Conservation (phyloP, 2,888 invertebrate species). For the Temnothorax ravouxi region DNA sequence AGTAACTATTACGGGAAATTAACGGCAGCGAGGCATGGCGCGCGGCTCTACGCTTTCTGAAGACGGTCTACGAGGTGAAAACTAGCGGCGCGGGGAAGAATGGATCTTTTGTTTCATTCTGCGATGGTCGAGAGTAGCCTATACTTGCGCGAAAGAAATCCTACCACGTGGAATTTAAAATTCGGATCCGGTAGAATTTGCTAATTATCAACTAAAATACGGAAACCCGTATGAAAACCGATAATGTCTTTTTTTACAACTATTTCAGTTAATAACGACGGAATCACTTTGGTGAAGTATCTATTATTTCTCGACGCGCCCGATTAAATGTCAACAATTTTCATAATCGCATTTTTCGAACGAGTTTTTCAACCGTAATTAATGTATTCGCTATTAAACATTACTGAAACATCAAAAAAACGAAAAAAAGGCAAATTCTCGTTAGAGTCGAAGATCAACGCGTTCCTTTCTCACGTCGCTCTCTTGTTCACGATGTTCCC, state of each 20-base stretch:
- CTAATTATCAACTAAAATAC: neutral
- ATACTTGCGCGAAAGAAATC: conserved; percentile 14
- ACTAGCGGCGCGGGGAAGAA: conserved; percentile 44
- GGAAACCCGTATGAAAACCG: neutral
- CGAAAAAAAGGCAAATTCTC: neutral
- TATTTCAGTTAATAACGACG: neutral
- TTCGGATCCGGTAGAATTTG: neutral
- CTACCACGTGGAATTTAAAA: neutral
- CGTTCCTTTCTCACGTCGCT: conserved; percentile 30
- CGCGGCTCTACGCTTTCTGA: conserved; percentile 79
- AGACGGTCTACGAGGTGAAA: conserved; percentile 73
- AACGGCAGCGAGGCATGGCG: conserved; percentile 70
- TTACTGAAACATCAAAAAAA: neutral
- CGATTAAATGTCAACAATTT: neutral
- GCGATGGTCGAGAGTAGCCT: conserved; percentile 4
- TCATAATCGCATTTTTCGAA: neutral
- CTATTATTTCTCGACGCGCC: neutral
- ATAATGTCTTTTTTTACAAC: neutral
- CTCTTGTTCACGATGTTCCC: neutral
- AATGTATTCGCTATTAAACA: neutral
- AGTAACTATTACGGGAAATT: conserved; percentile 72
- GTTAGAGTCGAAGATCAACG: conserved; percentile 8
- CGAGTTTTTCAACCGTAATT: neutral
- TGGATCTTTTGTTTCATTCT: conserved; percentile 37
- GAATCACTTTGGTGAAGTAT: neutral